Evolutionary conservation across 2,797 vertebrate genomes (phyloP).

Genomic region (Tangara arthus): DNA sequence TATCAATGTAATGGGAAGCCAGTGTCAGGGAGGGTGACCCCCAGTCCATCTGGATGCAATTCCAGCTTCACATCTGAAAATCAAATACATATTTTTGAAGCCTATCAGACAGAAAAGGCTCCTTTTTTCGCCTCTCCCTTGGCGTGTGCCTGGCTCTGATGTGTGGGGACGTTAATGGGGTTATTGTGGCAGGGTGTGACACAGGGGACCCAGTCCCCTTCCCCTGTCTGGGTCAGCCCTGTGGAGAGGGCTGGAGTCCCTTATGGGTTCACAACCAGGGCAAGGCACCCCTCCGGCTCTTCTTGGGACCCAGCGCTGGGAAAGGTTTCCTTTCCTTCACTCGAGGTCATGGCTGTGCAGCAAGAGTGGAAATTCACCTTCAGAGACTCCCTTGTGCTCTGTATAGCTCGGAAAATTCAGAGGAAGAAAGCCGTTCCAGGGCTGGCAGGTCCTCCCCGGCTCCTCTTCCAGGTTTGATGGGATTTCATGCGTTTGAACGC

Average conservation of each 20-base stretch:
- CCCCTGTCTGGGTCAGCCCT: not conserved
- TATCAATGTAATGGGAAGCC: conserved; percentile 59
- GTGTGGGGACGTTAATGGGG: not conserved
- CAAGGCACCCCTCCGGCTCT: conserved; percentile 20
- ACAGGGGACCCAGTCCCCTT: not conserved
- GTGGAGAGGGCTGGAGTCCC: not conserved
- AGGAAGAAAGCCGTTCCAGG: not conserved
- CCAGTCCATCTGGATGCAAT: conserved; percentile 59
- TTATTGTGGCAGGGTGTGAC: conserved; percentile 18
- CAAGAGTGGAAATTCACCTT: not conserved
- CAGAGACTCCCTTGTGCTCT: conserved; percentile 1
- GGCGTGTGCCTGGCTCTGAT: not conserved
- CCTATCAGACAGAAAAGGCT: conserved; percentile 42
- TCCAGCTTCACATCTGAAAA: conserved; percentile 63
- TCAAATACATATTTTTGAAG: conserved; percentile 60
- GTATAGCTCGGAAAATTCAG: not conserved
- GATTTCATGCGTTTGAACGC: not conserved
- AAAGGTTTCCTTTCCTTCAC: not conserved
- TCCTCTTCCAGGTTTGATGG: not conserved
- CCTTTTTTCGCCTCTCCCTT: not conserved
- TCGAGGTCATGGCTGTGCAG: not conserved
- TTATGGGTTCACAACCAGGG: conserved; percentile 6
- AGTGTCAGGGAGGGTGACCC: conserved; percentile 52
- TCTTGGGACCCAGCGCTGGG: not conserved
- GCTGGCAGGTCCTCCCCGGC: not conserved